phyloP scores from a whole-genome alignment of 2,113 vertebrate genomes.

The Neolamprologus ventralis region DNA sequence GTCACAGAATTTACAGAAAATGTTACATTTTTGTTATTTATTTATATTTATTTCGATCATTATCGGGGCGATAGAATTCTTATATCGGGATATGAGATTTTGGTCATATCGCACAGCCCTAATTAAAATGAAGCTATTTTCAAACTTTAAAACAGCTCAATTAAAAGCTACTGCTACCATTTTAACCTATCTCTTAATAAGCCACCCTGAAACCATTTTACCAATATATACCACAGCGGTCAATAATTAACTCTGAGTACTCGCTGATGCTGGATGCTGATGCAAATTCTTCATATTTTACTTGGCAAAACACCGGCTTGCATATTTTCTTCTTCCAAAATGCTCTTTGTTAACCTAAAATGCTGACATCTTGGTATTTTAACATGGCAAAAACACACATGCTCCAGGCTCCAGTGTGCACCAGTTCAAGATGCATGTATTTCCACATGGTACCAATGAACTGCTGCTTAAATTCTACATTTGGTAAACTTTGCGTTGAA shows the following conservation, averaged over 20 bases:
- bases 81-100: too few relatives aligned
- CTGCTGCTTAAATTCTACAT: not conserved
- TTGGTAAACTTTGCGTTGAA: not conserved
- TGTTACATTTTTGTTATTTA: rapidly evolving
- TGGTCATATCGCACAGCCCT: too few relatives aligned
- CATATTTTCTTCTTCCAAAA: not conserved
- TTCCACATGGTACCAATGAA: not conserved
- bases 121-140: not conserved
- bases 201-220: not conserved
- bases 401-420: slow-evolving; percentile 3
- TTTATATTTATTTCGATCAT: rapidly evolving
- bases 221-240: not conserved
- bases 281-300: slow-evolving; percentile 7
- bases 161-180: not conserved
- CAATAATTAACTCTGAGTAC: slow-evolving; percentile 18
- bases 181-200: not conserved
- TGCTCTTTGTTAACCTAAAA: not conserved
- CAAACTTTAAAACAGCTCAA: not conserved
- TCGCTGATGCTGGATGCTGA: not conserved
- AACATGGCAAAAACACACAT: not conserved
- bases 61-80: too few relatives aligned
- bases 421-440: not conserved
- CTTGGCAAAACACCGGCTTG: not conserved
- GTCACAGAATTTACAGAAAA: too few relatives aligned
- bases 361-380: slow-evolving; percentile 17